These are phyloP conservation scores for Anguilla megastoma DNA, from an alignment of 2,797 vertebrate genomes.

Conservation along the genomic window DNA sequence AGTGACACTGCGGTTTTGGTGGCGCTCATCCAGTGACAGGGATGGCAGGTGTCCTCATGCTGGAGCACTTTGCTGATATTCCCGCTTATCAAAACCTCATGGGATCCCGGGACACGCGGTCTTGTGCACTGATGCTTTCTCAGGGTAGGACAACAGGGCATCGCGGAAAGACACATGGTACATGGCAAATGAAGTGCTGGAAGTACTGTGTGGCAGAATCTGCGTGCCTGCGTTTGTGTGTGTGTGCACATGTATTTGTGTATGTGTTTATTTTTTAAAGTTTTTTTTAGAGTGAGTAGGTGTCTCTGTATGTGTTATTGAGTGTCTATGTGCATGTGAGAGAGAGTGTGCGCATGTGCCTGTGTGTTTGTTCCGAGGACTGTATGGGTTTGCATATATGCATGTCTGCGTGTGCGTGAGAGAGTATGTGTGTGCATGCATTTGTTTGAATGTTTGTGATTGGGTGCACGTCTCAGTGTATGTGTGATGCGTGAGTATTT, in stretches of 20 bases:
- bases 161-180: background rate
- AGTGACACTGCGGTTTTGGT: slow-evolving; percentile 49
- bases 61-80: slow-evolving; percentile 48
- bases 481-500: background rate
- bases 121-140: background rate
- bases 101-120: background rate
- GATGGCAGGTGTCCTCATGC: slow-evolving; percentile 55
- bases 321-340: background rate
- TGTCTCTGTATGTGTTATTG: background rate
- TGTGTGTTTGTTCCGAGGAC: background rate
- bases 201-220: background rate
- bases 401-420: slow-evolving; percentile 24
- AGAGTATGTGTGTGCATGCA: background rate
- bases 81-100: slow-evolving; percentile 54
- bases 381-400: background rate
- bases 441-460: background rate
- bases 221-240: too few relatives aligned
- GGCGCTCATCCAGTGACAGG: slow-evolving; percentile 39
- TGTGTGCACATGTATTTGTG: slow-evolving; percentile 16
- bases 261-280: slow-evolving; percentile 17
- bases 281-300: background rate
- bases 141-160: background rate
- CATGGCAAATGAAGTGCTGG: background rate
- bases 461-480: background rate
- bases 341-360: background rate